Evolutionary conservation across 1,140 invertebrate genomes (phyloP), one percentile per base, ranked within the genome.

Genomic region (Drepana arcuata): DNA sequence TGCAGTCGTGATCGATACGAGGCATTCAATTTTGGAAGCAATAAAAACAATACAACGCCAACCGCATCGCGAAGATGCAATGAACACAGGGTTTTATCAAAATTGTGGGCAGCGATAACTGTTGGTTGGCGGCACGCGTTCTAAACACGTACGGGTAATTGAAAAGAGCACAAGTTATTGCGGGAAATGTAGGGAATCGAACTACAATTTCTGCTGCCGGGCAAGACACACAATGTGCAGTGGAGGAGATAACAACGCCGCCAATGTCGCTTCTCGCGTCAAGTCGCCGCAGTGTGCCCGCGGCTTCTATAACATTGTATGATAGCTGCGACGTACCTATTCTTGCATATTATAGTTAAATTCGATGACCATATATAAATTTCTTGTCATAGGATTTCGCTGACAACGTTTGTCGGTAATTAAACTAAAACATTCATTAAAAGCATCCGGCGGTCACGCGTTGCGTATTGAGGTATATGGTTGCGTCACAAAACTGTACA

Each of bases 141-240:
- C 32, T 21, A 33, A 58, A 67, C 66, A 73, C 69, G 68, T 67
- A 50, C 47, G 52, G 42, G 53, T 66, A 64, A 74, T 74, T 74
- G 70, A 74, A 74, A 78, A 65, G 43, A 59, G 60, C 58, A 48
- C 58, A 50, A 62, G 62, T 68, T 74, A 69, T 65, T 61, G 61
- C 62, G 48, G 51, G 38, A 70, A 68, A 70, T 68, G 48, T 25
- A 33, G 36, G 57, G 55, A 62, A 59, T 65, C 51, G 56, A 48
- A 42, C 32, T 51, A 28, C 58, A 60, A 74, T 71, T 61, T 57
- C 34, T 54, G 61, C 58, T 73, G 61, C 55, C 51, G 62, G 59
- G 62, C 59, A 57, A 54, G 58, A 56, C 54, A 67, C 59, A 73
- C 57, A 70, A 55, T 64, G 42, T 50, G 52, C 50, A 41, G 38